These are phyloP conservation scores for Liodrosophila aerea DNA, from an alignment of 2,888 invertebrate species.

Conservation along the genomic window DNA sequence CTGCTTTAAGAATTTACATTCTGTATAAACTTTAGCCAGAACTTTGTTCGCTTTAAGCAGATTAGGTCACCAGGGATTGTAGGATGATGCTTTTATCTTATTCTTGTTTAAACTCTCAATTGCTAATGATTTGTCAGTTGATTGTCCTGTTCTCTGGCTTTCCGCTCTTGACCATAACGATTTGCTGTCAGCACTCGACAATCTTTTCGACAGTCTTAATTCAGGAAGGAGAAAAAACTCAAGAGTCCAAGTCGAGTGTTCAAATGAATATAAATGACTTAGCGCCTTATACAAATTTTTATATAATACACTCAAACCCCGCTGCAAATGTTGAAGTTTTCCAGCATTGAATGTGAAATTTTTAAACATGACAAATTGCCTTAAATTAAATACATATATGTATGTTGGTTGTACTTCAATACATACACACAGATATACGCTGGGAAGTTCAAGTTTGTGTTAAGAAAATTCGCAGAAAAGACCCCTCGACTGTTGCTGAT, in stretches of 20 bases:
- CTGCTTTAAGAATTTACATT: too few relatives aligned
- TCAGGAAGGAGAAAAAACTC: not conserved
- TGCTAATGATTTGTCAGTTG: conserved; percentile 35
- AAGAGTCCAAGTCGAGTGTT: conserved; percentile 14
- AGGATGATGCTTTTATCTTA: conserved; percentile 2
- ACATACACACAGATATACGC: not conserved
- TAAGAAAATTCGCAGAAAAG: not conserved
- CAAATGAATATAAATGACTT: conserved; percentile 79
- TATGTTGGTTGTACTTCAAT: not conserved
- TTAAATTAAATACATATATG: conserved; percentile 34
- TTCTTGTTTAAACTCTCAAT: conserved; percentile 11
- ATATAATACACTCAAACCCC: not conserved
- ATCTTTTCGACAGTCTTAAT: conserved; percentile 30
- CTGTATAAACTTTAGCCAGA: too few relatives aligned
- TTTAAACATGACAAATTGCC: conserved; percentile 76
- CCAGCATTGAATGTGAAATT: conserved; percentile 53
- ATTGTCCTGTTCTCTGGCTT: conserved; percentile 6
- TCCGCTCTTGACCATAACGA: conserved; percentile 26
- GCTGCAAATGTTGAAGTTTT: conserved; percentile 40
- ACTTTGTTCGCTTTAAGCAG: not conserved
- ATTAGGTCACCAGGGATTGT: not conserved
- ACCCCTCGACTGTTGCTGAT: conserved; percentile 62
- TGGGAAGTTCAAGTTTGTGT: not conserved
- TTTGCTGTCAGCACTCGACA: conserved; percentile 42
- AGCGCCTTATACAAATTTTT: conserved; percentile 64